Evolutionary conservation across 2,113 vertebrate genomes (phyloP), one percentile per base, ranked within the genome.

Genomic region (Elephas maximus): DNA sequence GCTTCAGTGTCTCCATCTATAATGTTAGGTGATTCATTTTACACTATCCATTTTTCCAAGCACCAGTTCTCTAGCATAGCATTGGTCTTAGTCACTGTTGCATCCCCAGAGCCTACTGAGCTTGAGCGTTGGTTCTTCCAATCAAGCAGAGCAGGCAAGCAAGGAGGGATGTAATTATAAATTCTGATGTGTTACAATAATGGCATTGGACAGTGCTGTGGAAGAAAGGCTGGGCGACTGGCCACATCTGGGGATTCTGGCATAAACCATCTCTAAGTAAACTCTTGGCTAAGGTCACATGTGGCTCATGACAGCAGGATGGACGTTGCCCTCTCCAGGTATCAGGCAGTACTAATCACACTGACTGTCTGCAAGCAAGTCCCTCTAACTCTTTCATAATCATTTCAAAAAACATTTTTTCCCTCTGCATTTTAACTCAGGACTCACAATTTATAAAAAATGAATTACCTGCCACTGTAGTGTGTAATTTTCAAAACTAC

Each of bases 401-500:
- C 21, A 80, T 45, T 90, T 91, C 92, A 94, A 67, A 37, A 37
- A 37, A 37, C 37, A 37, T 44, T 3, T 28, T 24, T 7, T 33
- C 18, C 8, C 20, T 85, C 44, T 74, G 24, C 88, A 71, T 95
- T 94, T 97, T 88, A 93, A 53, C n/a, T 85, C 95, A 79, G 48
- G 45, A 24, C 2, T 93, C 28, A 85, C 74, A 51, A 53, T 45
- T 89, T 87, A 57, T 86, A 94, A 88, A 88, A 93, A 91, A 18
- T 88, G 96, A 97, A 96, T 80, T 83, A 73, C 3, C 81, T 91
- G 26, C 85, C 74, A 62, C 62, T 0, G 0, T 44, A 65, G 63
- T 37, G 63, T 96, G 62, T 81, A 90, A 77, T 79, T 82, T 91
- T 95, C 93, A 90, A 87, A 98, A 96, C 86, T 85, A 86, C 80